Evolutionary conservation across 2,797 vertebrate species (phyloP).

Genomic region (Melanitta fusca): DNA sequence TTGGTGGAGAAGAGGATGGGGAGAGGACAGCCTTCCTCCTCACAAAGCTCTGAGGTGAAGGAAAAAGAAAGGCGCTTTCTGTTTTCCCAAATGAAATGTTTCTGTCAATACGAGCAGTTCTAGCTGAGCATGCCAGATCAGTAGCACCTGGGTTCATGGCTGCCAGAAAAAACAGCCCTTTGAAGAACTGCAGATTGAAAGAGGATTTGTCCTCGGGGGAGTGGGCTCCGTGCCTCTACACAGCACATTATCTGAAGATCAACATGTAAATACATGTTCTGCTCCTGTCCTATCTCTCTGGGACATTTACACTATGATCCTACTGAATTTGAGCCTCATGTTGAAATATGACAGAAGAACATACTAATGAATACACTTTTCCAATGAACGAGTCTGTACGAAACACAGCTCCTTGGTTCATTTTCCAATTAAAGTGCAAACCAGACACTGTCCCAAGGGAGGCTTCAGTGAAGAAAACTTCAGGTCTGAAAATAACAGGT

Average conservation of each 20-base stretch:
- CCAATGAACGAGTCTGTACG: not conserved
- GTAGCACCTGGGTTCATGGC: conserved; percentile 43
- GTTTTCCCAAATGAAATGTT: not conserved
- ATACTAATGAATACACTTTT: not conserved
- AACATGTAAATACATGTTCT: conserved; percentile 41
- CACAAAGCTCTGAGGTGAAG: not conserved
- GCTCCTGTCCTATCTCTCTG: not conserved
- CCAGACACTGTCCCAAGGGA: not conserved
- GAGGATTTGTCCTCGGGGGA: conserved; percentile 29
- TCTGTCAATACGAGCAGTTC: not conserved
- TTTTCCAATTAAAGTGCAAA: not conserved
- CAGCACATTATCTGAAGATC: conserved; percentile 19
- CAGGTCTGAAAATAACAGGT: not conserved
- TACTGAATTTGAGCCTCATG: not conserved
- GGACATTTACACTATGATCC: not conserved
- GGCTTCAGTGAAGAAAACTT: not conserved
- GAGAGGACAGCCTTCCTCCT: accelerated
- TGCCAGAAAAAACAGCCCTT: conserved; percentile 49
- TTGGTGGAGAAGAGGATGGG: not conserved
- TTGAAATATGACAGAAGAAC: not conserved
- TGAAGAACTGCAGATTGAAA: conserved; percentile 20
- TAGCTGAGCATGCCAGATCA: conserved; percentile 12
- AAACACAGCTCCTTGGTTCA: not conserved
- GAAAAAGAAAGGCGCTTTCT: not conserved
- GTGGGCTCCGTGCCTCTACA: not conserved